Evolutionary conservation across 2,888 invertebrate species (phyloP), one percentile per base, ranked within the genome.

Genomic region (Pollenia amentaria): DNA sequence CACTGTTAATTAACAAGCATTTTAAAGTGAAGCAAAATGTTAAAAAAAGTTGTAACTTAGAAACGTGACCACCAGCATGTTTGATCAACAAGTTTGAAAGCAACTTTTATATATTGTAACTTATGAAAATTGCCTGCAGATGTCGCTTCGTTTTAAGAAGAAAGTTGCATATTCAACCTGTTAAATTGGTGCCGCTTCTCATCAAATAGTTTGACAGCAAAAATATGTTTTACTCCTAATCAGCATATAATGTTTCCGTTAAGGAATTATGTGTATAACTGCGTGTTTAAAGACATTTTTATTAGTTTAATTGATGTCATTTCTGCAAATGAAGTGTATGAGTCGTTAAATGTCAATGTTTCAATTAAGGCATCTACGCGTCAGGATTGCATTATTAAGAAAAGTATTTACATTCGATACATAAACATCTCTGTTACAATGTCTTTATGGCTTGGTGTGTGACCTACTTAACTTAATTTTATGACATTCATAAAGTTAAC

Each of bases 251-350:
- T 29, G 42, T 29, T 6, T 42, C 0, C 67, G 12, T 60, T 73
- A 60, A 60, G 21, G 21, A 16, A 44, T 38, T 77, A 65, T 55
- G 14, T 18, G 12, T 69, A 48, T 62, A 21, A 10, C 7, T 76
- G 64, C 44, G 51, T 53, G 57, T 78, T 67, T 18, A 48, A 57
- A 4, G 21, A 14, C 18, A 18, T 57, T 62, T 38, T 62, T 64
- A 55, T 70, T 76, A 12, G 53, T 55, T 82, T 62, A 76, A 82
- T 82, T 82, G 51, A 60, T 57, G 73, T 81, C 48, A 38, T 67
- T 48, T 21, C 38, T 53, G 18, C 38, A 64, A 72, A 64, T 64
- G 64, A 72, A 55, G 48, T 78, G 69, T 48, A 69, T 44, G 10
- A 62, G 21, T 29, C 42, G 21, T 62, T 57, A 55, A 65, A 65